These are phyloP conservation scores for Apamea anceps DNA, from an alignment of 2,888 invertebrate species.

Conservation along the genomic window DNA sequence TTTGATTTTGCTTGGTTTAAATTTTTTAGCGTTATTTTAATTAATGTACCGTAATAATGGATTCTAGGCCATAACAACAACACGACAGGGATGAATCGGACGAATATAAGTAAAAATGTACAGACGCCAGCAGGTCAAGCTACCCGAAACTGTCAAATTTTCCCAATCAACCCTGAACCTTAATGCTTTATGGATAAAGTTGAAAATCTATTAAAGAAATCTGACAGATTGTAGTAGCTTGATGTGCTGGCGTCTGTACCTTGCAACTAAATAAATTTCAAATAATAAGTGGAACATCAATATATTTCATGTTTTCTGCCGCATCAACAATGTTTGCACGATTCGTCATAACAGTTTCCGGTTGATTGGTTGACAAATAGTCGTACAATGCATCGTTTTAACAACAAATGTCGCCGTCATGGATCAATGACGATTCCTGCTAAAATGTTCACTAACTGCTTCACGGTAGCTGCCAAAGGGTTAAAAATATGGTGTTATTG, in stretches of 20 bases:
- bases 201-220: too few species aligned
- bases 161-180: too few species aligned
- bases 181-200: too few species aligned
- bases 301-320: background rate
- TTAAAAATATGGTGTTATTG: conserved; percentile 52
- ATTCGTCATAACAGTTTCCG: conserved; percentile 67
- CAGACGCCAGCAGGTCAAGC: too few species aligned
- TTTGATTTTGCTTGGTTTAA: background rate
- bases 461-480: conserved; percentile 72
- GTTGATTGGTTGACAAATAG: conserved; percentile 70
- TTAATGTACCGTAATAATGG: too few species aligned
- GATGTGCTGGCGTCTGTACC: too few species aligned
- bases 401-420: conserved; percentile 70
- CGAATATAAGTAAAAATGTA: background rate
- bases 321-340: conserved; percentile 30
- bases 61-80: background rate
- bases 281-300: background rate
- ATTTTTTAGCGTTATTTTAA: background rate
- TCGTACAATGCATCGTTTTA: conserved; percentile 72
- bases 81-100: background rate
- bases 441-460: conserved; percentile 69
- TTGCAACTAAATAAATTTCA: background rate
- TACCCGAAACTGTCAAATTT: too few species aligned
- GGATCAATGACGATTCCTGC: conserved; percentile 68
- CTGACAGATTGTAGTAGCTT: too few species aligned